Conservation (phyloP, 2,113 vertebrate species). For the Chloebia gouldiae region DNA sequence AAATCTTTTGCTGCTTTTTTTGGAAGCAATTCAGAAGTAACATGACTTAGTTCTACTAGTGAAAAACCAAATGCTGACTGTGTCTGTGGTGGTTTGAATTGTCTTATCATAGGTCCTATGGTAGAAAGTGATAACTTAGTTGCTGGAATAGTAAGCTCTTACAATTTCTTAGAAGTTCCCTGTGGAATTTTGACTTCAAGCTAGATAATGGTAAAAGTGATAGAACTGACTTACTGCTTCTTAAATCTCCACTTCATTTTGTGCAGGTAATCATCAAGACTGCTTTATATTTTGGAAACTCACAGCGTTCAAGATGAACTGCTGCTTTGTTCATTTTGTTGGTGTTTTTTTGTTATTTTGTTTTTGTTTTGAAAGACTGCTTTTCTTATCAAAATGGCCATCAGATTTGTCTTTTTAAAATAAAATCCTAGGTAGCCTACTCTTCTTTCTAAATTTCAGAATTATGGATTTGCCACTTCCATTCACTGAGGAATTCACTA, state of each 20-base stretch:
- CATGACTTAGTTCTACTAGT: not conserved
- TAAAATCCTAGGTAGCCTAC: not conserved
- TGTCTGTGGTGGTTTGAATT: not conserved
- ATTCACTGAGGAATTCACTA: not conserved
- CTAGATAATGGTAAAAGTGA: not conserved
- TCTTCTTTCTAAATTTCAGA: not conserved
- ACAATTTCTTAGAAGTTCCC: not conserved
- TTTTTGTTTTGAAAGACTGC: not conserved
- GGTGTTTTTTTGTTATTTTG: rapidly evolving
- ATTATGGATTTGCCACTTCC: not conserved
- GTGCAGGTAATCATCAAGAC: not conserved
- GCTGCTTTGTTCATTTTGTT: not conserved
- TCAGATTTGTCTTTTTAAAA: not conserved
- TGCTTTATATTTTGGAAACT: not conserved
- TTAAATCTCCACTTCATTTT: not conserved
- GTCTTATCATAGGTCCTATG: not conserved
- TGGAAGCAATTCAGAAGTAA: not conserved
- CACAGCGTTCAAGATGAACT: not conserved
- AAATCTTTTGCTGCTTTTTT: not conserved
- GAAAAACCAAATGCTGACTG: not conserved
- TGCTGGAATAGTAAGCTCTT: not conserved
- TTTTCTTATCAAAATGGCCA: not conserved
- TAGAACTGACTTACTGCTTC: not conserved
- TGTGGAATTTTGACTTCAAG: not conserved
- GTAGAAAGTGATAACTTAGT: not conserved